These are phyloP conservation scores for Alouatta palliata DNA, from an alignment of 2,113 vertebrate genomes.

Conservation along the genomic window DNA sequence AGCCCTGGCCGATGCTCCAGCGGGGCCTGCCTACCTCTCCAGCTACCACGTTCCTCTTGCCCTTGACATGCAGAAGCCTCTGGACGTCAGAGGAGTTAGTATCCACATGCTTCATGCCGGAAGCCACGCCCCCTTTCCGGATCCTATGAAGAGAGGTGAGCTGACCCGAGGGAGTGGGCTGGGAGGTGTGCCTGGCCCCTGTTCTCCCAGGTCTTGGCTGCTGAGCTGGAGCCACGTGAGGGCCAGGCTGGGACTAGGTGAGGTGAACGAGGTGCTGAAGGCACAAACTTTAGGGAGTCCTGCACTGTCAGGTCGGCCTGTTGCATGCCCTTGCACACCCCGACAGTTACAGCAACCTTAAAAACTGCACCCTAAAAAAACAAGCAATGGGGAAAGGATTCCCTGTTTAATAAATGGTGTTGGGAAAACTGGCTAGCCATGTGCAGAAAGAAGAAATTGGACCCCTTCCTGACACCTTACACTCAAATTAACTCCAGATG, in stretches of 20 bases:
- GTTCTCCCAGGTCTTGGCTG: neutral
- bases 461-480: too few species aligned
- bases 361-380: neutral
- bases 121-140: constrained; percentile 89
- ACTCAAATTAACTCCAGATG: too few species aligned
- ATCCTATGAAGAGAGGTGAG: constrained; percentile 81
- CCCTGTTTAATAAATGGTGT: too few species aligned
- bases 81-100: constrained; percentile 87
- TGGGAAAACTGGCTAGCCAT: too few species aligned
- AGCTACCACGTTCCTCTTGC: constrained; percentile 89
- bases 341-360: neutral
- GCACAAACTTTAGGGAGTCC: neutral
- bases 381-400: too few species aligned
- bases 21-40: constrained; percentile 84
- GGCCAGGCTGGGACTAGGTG: neutral
- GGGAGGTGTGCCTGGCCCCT: neutral
- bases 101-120: constrained; percentile 89
- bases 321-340: neutral
- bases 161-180: neutral
- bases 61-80: constrained; percentile 91
- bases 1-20: neutral
- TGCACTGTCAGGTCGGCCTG: neutral
- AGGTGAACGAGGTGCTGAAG: neutral
- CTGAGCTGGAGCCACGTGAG: too few species aligned
- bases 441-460: too few species aligned